Conservation (phyloP, 2,888 invertebrate species). For the Cryptus viduatorius region DNA sequence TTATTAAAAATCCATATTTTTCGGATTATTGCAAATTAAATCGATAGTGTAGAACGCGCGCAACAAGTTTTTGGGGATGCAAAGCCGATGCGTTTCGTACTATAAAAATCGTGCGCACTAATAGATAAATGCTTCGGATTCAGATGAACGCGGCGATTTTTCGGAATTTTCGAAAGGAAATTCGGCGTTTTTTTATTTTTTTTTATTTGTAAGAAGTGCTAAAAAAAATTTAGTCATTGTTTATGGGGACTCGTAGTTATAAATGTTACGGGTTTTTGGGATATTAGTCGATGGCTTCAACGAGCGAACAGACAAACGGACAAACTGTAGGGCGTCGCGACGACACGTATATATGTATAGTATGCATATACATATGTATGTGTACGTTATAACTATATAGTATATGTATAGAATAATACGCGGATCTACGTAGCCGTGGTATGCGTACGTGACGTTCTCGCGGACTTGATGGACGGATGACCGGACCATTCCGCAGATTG, state of each 20-base stretch:
- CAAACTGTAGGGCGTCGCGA: conserved; percentile 19
- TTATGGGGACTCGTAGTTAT: background rate
- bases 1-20: background rate
- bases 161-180: background rate
- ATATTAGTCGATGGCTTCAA: background rate
- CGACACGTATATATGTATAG: conserved; percentile 34
- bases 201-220: background rate
- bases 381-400: conserved; percentile 30
- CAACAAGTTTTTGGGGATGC: background rate
- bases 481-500: conserved; percentile 84
- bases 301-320: background rate
- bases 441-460: conserved; percentile 76
- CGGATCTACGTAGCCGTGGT: conserved; percentile 45
- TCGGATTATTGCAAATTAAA: background rate
- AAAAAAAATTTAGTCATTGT: background rate
- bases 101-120: background rate
- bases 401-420: conserved; percentile 41
- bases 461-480: conserved; percentile 84
- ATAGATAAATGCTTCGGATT: background rate
- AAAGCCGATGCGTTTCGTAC: background rate
- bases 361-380: conserved; percentile 30
- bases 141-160: background rate
- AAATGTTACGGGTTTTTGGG: background rate
- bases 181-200: too few species aligned
- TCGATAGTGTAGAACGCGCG: background rate